phyloP scores from a whole-genome alignment of 1,140 invertebrate species.

The Orius laevigatus region DNA sequence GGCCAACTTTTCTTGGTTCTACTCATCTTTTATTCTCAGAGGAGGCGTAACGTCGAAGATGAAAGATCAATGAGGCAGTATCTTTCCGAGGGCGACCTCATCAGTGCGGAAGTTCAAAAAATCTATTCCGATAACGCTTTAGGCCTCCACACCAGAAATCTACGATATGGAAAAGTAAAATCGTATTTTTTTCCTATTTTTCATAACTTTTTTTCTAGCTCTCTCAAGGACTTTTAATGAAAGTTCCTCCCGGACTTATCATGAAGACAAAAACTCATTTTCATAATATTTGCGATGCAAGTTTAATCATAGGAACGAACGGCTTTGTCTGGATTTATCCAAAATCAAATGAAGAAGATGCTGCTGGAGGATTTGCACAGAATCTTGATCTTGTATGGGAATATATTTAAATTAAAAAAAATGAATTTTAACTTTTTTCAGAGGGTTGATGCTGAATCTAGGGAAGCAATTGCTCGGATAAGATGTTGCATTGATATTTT shows the following conservation, averaged over 20 bases:
- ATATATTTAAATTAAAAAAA: slow-evolving; percentile 9
- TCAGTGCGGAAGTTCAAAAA: slow-evolving; percentile 94
- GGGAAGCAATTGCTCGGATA: slow-evolving; percentile 70
- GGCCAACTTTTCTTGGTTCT: too few relatives aligned
- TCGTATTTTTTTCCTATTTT: slow-evolving; percentile 8
- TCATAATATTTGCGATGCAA: slow-evolving; percentile 81
- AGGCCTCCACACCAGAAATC: slow-evolving; percentile 85
- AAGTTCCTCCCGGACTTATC: slow-evolving; percentile 84
- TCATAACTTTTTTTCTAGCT: slow-evolving; percentile 29
- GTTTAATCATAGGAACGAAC: slow-evolving; percentile 89
- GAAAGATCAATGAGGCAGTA: slow-evolving; percentile 93
- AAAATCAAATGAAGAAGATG: slow-evolving; percentile 44
- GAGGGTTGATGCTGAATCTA: slow-evolving; percentile 49
- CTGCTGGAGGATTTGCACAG: slow-evolving; percentile 63
- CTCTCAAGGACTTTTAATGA: slow-evolving; percentile 74
- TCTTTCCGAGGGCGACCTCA: slow-evolving; percentile 88
- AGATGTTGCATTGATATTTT: slow-evolving; percentile 80
- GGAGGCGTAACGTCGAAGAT: slow-evolving; percentile 86
- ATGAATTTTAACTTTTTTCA: slow-evolving; percentile 27
- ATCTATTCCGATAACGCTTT: slow-evolving; percentile 80
- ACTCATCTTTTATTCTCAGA: not conserved
- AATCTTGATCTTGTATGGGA: slow-evolving; percentile 47
- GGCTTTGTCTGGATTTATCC: slow-evolving; percentile 87
- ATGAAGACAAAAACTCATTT: slow-evolving; percentile 93
- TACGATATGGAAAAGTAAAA: slow-evolving; percentile 89